Percentiles rank a stretch among this genome's conserved stretches.
These are phyloP conservation scores for Drosophila imparisetae DNA, from an alignment of 2,888 invertebrate genomes.

Conservation along the genomic window DNA sequence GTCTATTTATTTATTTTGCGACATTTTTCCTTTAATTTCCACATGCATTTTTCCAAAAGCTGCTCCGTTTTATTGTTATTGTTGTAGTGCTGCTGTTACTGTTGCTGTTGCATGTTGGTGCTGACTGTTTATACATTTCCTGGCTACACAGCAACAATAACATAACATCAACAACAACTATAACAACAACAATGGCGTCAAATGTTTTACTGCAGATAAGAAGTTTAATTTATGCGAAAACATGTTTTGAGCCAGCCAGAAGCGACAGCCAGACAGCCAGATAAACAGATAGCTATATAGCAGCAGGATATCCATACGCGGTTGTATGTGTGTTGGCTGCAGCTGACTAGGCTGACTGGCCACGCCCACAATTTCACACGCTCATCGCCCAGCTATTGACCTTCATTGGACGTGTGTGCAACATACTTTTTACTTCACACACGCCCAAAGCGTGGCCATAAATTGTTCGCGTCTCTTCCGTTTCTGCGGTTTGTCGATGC, in stretches of 20 bases:
- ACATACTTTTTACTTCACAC: conserved; percentile 48
- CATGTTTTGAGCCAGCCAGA: conserved; percentile 72
- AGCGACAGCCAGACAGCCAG: conserved; percentile 54
- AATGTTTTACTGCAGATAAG: conserved; percentile 81
- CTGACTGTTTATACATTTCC: conserved; percentile 59
- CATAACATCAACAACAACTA: conserved; percentile 32
- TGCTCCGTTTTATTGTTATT: conserved; percentile 35
- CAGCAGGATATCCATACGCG: conserved; percentile 18
- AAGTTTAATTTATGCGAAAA: conserved; percentile 82
- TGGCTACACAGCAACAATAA: conserved; percentile 43
- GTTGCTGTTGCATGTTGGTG: conserved; percentile 20
- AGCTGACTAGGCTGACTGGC: conserved; percentile 49
- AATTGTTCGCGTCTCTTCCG: conserved; percentile 62
- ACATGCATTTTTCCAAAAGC: conserved; percentile 19
- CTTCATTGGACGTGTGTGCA: conserved; percentile 56
- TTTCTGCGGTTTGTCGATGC: conserved; percentile 67
- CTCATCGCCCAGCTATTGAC: conserved; percentile 62
- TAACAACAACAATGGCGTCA: conserved; percentile 64
- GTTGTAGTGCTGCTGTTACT: conserved; percentile 24
- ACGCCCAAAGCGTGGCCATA: conserved; percentile 59
- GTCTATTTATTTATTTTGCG: conserved; percentile 59
- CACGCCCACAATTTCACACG: conserved; percentile 66
- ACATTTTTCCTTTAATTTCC: conserved; percentile 39
- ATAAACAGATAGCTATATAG: conserved; percentile 50
- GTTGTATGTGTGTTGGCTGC: conserved; percentile 19